Evolutionary conservation across 2,797 vertebrate genomes (phyloP), one percentile per base, ranked within the genome.

Genomic region (Gobio occitaniae): DNA sequence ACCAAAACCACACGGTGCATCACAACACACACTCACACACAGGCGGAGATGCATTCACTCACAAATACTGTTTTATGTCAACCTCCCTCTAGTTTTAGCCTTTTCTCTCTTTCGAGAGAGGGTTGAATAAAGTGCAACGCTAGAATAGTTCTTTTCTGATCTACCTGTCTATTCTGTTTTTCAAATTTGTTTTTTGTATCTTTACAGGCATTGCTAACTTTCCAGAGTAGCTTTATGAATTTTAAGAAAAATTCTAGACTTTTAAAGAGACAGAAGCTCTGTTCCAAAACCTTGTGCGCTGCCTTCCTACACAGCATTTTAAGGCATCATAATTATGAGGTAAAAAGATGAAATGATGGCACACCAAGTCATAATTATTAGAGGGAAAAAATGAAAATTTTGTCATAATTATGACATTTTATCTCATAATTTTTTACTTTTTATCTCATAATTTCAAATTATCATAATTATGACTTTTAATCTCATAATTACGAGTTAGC

Each of bases 1-100:
- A 88, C 70, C 79, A 88, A 89, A 89, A 83, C 52, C 83, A 72
- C 84, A 84, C 68, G 59, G 44, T 76, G 41, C 83, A 79, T 72
- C 76, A 84, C 66, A 85, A 69, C 44, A 52, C 72, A 78, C 77
- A 56, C n/a, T 12, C 29, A 77, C 83, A 74, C 1, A 16, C 56
- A 80, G 0, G 7, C 29, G 8, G 41, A 71, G 76, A 61, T 52
- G 16, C 54, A 78, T 56, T 61, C 1, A 59, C 48, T 69, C 48
- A 47, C n/a, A 77, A 38, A 77, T 19, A 41, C 7, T 56, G 50
- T 59, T 70, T 66, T 15, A 32, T 16, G 36, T 63, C 25, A 52
- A 38, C 13, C 41, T 79, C 50, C 11, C 6, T 13, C 25, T 6
- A 52, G 54, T 63, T 48, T 72, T 17, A 79, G 71, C 76, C 12